Evolutionary conservation across 2,888 invertebrate genomes (phyloP), one percentile per base, ranked within the genome.

Genomic region (Cryptus viduatorius): DNA sequence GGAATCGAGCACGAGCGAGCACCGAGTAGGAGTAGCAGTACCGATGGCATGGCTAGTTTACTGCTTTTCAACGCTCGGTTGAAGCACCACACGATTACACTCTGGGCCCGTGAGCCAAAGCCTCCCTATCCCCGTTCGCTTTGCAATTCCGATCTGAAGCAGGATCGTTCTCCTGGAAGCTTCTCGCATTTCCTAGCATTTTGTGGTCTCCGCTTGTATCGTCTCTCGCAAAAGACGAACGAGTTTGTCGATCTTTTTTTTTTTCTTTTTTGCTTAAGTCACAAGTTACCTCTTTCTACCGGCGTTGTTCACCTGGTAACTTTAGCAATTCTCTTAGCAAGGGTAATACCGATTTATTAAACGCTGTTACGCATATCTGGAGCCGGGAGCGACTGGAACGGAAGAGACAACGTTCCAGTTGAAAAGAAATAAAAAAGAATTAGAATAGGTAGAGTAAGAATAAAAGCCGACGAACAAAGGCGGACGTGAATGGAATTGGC

Each of bases 141-240:
- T 80, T 77, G 76, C 80, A 80, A 84, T 80, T 72, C 72, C 61
- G 37, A 77, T 77, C 29, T 37, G 4, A 83, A 72, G 50, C 44
- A 59, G 61, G 19, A 50, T 24, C 71, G 67, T 64, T 72, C 19
- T n/a, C 12, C 50, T 31, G n/a, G 0, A 24, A 56, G 56, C 48
- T 73, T 75, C 48, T 42, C 56, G 69, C 68, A 10, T 31, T 61
- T 31, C 10, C 14, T 14, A 10, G 19, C 61, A 31, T 46, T 48
- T 50, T 24, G 31, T 61, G 29, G 29, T 46, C 46, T 37, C 37
- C n/a, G 19, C 37, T 16, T 46, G 59, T 72, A 4, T 19, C 46
- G 29, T 61, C n/a, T 42, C 78, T 64, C 14, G 44, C 16, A 50
- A 67, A 24, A 24, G 29, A 8, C 24, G 24, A 64, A n/a, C 10